Conservation (phyloP, 2,888 invertebrate genomes). For the Xanthorhoe designata region DNA sequence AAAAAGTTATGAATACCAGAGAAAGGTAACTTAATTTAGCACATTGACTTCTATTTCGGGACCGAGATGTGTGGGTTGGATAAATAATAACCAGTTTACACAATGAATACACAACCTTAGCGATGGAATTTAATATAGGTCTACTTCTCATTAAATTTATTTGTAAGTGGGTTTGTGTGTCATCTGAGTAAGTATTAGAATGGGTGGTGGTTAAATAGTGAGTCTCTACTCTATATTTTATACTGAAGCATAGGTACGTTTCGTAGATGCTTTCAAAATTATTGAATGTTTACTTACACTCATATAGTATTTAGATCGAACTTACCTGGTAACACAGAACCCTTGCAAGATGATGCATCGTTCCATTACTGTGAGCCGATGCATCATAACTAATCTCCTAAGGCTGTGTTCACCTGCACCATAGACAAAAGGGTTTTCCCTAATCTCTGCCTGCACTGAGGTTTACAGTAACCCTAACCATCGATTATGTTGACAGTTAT, state of each 20-base stretch:
- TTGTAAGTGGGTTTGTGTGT: too few relatives aligned
- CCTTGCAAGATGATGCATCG: conserved; percentile 18
- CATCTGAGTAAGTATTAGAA: too few relatives aligned
- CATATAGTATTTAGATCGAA: neutral
- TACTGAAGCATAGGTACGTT: too few relatives aligned
- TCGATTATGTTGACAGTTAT: neutral
- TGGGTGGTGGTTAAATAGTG: too few relatives aligned
- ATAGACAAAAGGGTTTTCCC: too few relatives aligned
- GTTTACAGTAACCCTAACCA: neutral
- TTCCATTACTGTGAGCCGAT: conserved; percentile 12
- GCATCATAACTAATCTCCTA: conserved; percentile 17
- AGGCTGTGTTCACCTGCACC: neutral
- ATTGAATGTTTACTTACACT: too few relatives aligned
- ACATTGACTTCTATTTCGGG: neutral
- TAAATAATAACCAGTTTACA: neutral
- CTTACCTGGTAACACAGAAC: neutral
- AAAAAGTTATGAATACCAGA: conserved; percentile 13
- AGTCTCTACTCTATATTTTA: too few relatives aligned
- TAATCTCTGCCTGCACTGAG: too few relatives aligned
- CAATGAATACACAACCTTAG: neutral
- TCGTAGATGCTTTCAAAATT: too few relatives aligned
- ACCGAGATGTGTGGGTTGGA: neutral
- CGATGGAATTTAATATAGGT: neutral
- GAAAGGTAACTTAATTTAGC: conserved; percentile 1
- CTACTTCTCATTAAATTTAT: too few relatives aligned